phyloP scores from a whole-genome alignment of 2,888 invertebrate species.

The Dastarcus helophoroides region DNA sequence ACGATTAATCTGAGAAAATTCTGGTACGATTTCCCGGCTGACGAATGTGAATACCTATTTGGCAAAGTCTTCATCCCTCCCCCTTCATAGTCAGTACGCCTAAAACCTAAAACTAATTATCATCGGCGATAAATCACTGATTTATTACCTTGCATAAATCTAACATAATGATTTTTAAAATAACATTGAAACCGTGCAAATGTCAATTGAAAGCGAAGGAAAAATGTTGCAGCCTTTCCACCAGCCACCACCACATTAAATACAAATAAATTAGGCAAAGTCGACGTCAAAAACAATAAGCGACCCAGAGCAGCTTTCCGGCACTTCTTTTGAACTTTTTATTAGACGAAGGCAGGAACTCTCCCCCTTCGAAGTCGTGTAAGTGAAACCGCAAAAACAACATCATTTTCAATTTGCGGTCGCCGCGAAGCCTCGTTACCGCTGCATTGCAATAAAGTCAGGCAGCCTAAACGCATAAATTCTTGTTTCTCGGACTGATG shows the following conservation, averaged over 20 bases:
- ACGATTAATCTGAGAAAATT: too few relatives aligned
- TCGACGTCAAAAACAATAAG: slow-evolving; percentile 27
- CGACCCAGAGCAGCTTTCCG: slow-evolving; percentile 16
- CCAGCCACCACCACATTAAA: slow-evolving; percentile 22
- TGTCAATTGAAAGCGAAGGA: too few relatives aligned
- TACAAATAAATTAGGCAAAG: slow-evolving; percentile 27
- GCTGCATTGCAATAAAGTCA: slow-evolving; percentile 27
- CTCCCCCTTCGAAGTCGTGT: slow-evolving; percentile 8
- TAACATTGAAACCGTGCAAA: too few relatives aligned
- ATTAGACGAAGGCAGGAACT: slow-evolving; percentile 2
- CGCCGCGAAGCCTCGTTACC: slow-evolving; percentile 22
- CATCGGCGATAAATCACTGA: too few relatives aligned
- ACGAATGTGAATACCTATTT: too few relatives aligned
- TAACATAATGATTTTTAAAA: too few relatives aligned
- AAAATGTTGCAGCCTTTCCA: too few relatives aligned
- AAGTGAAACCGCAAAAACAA: slow-evolving; percentile 24
- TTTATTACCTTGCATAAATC: too few relatives aligned
- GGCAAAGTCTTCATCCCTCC: too few relatives aligned
- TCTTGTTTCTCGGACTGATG: slow-evolving; percentile 21
- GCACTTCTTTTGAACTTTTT: slow-evolving; percentile 12
- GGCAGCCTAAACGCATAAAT: slow-evolving; percentile 24
- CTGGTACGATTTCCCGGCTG: too few relatives aligned
- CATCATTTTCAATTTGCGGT: slow-evolving; percentile 33
- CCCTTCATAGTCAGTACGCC: too few relatives aligned
- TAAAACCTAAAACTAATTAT: too few relatives aligned